A percentile compares a stretch with the other conserved stretches of the same genome.
These are phyloP conservation scores for Elgaria multicarinata DNA, from an alignment of 2,113 vertebrate species.

Conservation along the genomic window DNA sequence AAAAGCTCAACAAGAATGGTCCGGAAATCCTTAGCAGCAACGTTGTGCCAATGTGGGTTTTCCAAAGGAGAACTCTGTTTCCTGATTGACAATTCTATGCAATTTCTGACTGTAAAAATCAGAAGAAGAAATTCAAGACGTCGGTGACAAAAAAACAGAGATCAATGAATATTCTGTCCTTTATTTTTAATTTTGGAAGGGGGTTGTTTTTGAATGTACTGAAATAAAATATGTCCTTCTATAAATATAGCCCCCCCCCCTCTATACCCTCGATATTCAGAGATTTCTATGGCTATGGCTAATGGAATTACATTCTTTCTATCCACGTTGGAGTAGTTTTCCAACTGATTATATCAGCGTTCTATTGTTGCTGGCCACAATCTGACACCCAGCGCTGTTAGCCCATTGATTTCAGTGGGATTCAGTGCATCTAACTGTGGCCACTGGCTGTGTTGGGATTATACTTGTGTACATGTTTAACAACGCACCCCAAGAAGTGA, in stretches of 20 bases:
- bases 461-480: neutral
- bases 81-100: constrained; percentile 81
- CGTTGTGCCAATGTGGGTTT: constrained; percentile 53
- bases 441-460: no score
- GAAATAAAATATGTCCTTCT: constrained; percentile 75
- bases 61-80: constrained; percentile 65
- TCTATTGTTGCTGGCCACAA: neutral
- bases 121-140: constrained; percentile 54
- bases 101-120: constrained; percentile 78
- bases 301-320: neutral
- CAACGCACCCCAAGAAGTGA: neutral
- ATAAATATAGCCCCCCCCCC: constrained; percentile 39
- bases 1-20: neutral
- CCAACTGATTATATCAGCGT: neutral
- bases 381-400: neutral
- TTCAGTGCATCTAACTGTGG: neutral
- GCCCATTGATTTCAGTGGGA: neutral
- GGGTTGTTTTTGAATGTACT: constrained; percentile 72
- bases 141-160: constrained; percentile 61
- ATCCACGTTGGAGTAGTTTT: neutral
- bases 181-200: constrained; percentile 47
- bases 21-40: constrained; percentile 45
- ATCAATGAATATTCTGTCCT: constrained; percentile 68
- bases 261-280: constrained; percentile 19
- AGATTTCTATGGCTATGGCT: neutral